Conservation (phyloP, 2,797 vertebrate genomes). For the Chloroceryle amazona region DNA sequence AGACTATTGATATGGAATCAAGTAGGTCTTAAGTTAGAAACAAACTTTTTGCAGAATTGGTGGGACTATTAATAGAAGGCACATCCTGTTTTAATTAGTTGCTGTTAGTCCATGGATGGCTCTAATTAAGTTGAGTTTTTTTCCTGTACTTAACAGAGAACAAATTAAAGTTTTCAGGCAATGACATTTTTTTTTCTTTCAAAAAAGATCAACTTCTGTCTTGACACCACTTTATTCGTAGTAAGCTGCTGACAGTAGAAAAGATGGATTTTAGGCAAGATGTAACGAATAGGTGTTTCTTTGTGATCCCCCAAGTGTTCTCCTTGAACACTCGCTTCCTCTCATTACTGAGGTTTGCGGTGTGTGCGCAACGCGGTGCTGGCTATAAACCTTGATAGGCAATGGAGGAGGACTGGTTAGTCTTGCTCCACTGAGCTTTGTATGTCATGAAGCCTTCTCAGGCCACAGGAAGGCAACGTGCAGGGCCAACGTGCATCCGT, state of each 20-base stretch:
- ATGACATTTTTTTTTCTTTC: background rate
- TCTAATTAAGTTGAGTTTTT: background rate
- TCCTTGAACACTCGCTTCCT: background rate
- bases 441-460: background rate
- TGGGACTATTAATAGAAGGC: background rate
- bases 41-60: background rate
- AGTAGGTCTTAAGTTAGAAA: background rate
- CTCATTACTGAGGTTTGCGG: background rate
- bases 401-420: constrained; percentile 34
- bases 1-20: background rate
- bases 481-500: accelerated
- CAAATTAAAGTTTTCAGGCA: background rate
- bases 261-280: background rate
- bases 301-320: background rate
- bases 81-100: background rate
- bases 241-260: background rate
- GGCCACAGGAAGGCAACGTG: background rate
- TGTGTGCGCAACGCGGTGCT: background rate
- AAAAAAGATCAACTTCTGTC: background rate
- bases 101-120: background rate
- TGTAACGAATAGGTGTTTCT: background rate
- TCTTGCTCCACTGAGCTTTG: background rate
- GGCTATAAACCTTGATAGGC: background rate
- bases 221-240: background rate
- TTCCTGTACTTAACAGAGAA: background rate